Conservation (phyloP, 2,888 invertebrate genomes). For the Cyrtodaria siliqua region DNA sequence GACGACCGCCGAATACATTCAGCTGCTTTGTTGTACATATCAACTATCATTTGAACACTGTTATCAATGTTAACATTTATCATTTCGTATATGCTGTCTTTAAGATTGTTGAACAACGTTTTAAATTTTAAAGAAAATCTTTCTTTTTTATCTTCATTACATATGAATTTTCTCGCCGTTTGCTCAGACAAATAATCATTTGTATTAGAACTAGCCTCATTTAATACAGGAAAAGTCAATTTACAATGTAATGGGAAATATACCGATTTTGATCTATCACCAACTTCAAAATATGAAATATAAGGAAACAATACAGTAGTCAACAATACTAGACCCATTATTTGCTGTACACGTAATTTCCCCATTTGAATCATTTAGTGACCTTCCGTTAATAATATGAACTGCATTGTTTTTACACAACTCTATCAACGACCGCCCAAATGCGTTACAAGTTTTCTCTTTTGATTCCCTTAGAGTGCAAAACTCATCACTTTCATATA, state of each 20-base stretch:
- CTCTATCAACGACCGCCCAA: slow-evolving; percentile 17
- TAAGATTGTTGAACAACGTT: too few relatives aligned
- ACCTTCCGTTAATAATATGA: slow-evolving; percentile 26
- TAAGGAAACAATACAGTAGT: slow-evolving; percentile 22
- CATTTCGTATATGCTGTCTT: too few relatives aligned
- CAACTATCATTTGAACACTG: too few relatives aligned
- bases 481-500: slow-evolving; percentile 13
- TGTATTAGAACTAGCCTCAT: too few relatives aligned
- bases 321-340: slow-evolving; percentile 28
- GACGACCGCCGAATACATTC: too few relatives aligned
- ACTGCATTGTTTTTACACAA: slow-evolving; percentile 20
- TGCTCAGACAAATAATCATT: too few relatives aligned
- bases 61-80: too few relatives aligned
- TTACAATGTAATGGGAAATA: slow-evolving; percentile 4
- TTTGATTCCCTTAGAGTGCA: neutral
- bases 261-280: neutral
- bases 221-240: slow-evolving; percentile 1
- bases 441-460: slow-evolving; percentile 14
- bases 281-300: slow-evolving; percentile 12
- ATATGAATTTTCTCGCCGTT: too few relatives aligned
- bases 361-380: slow-evolving; percentile 12
- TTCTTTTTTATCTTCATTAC: too few relatives aligned
- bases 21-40: too few relatives aligned
- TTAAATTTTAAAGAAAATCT: too few relatives aligned
- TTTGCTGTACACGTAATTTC: slow-evolving; percentile 33